phyloP scores from a whole-genome alignment of 2,888 invertebrate genomes.

The Drosophila macrothrix region DNA sequence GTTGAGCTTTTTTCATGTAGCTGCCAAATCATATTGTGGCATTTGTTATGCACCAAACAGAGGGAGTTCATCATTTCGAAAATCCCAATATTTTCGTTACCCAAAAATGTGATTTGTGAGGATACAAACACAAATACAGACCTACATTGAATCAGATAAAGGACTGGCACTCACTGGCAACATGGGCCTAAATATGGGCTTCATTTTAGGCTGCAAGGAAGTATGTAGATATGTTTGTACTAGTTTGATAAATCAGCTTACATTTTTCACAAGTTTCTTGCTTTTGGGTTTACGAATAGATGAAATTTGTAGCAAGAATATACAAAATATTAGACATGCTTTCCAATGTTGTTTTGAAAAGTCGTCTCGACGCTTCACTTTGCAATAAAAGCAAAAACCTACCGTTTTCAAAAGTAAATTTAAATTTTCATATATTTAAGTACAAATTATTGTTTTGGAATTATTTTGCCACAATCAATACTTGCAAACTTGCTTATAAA shows the following conservation, averaged over 20 bases:
- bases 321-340: neutral
- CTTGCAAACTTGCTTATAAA: neutral
- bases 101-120: constrained; percentile 6
- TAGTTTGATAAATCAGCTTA: neutral
- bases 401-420: neutral
- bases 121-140: constrained; percentile 9
- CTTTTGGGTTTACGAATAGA: neutral
- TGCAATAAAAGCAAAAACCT: neutral
- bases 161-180: neutral
- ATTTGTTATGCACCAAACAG: constrained; percentile 65
- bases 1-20: constrained; percentile 61
- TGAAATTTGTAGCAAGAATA: neutral
- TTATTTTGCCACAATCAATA: neutral
- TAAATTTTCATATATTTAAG: neutral
- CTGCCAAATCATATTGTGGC: constrained; percentile 73
- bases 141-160: neutral
- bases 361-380: neutral
- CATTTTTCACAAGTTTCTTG: neutral
- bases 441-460: neutral
- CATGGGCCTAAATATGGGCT: neutral
- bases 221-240: neutral
- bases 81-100: constrained; percentile 52
- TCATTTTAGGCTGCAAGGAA: neutral
- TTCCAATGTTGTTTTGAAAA: neutral
- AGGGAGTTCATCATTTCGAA: constrained; percentile 15